Evolutionary conservation across 1,140 invertebrate genomes (phyloP).

Genomic region (Leptinotarsa lineolata): DNA sequence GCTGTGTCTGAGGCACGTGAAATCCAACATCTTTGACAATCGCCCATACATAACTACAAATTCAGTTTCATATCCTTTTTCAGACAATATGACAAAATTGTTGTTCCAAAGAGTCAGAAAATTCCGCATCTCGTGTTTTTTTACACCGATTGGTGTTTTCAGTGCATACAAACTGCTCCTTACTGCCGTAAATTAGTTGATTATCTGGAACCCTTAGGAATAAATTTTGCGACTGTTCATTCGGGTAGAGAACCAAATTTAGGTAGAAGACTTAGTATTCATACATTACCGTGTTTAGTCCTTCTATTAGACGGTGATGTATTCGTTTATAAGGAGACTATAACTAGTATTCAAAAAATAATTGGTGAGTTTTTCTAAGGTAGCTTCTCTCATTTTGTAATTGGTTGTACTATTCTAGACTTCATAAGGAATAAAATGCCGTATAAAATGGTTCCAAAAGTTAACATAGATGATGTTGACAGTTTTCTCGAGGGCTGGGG

Average conservation of each 20-base stretch:
- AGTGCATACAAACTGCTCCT: slow-evolving; percentile 82
- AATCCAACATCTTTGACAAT: no score
- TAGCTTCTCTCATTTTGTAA: slow-evolving; percentile 2
- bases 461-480: slow-evolving; percentile 76
- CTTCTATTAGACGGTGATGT: slow-evolving; percentile 81
- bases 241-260: slow-evolving; percentile 77
- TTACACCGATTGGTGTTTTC: slow-evolving; percentile 92
- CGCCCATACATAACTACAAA: no score
- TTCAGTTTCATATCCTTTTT: slow-evolving; percentile 41
- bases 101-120: slow-evolving; percentile 79
- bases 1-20: no score
- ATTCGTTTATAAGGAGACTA: slow-evolving; percentile 77
- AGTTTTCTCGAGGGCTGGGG: slow-evolving; percentile 84
- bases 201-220: slow-evolving; percentile 78
- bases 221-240: slow-evolving; percentile 79
- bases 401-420: slow-evolving; percentile 61
- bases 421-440: slow-evolving; percentile 85
- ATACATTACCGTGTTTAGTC: slow-evolving; percentile 79
- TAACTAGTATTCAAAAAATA: slow-evolving; percentile 77
- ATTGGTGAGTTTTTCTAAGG: slow-evolving; percentile 61
- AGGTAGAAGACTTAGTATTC: slow-evolving; percentile 76
- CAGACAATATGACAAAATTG: slow-evolving; percentile 84
- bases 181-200: slow-evolving; percentile 81
- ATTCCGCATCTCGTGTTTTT: slow-evolving; percentile 85
- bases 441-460: slow-evolving; percentile 72